Percentiles rank a stretch among this genome's conserved stretches.
These are phyloP conservation scores for Cheilosia vulpina DNA, from an alignment of 2,888 invertebrate species.

Conservation along the genomic window DNA sequence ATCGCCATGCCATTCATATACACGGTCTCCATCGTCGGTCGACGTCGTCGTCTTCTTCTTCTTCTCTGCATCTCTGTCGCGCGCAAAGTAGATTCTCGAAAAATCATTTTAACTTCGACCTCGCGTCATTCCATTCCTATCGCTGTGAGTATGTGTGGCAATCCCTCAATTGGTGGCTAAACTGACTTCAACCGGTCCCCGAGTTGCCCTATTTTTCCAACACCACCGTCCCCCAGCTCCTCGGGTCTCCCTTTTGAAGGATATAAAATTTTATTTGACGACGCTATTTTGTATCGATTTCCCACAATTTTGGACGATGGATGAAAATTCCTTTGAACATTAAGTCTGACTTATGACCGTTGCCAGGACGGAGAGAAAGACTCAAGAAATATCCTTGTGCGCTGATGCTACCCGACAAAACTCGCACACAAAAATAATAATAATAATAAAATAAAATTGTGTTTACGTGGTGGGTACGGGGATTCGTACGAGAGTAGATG, in stretches of 20 bases:
- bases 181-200: slow-evolving; percentile 62
- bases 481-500: slow-evolving; percentile 39
- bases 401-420: slow-evolving; percentile 14
- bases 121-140: slow-evolving; percentile 52
- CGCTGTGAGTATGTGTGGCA: slow-evolving; percentile 46
- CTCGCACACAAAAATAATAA: slow-evolving; percentile 77
- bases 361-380: slow-evolving; percentile 52
- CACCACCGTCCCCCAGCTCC: background rate
- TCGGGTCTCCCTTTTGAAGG: slow-evolving; percentile 39
- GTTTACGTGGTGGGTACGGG: slow-evolving; percentile 62
- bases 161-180: slow-evolving; percentile 72
- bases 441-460: slow-evolving; percentile 79
- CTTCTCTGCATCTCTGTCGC: slow-evolving; percentile 6
- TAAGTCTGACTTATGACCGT: slow-evolving; percentile 79
- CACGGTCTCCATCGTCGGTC: background rate
- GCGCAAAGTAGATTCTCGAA: slow-evolving; percentile 48
- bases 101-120: slow-evolving; percentile 63
- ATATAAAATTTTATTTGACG: slow-evolving; percentile 80
- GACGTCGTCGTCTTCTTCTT: slow-evolving; percentile 17
- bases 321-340: slow-evolving; percentile 77
- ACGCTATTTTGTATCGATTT: slow-evolving; percentile 80
- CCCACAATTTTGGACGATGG: slow-evolving; percentile 78
- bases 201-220: slow-evolving; percentile 46
- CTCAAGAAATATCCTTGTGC: slow-evolving; percentile 59
- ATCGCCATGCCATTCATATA: slow-evolving; percentile 50